Base-by-base conservation (phyloP, 2,888 invertebrate species). In the Calameuta filiformis region DNA sequence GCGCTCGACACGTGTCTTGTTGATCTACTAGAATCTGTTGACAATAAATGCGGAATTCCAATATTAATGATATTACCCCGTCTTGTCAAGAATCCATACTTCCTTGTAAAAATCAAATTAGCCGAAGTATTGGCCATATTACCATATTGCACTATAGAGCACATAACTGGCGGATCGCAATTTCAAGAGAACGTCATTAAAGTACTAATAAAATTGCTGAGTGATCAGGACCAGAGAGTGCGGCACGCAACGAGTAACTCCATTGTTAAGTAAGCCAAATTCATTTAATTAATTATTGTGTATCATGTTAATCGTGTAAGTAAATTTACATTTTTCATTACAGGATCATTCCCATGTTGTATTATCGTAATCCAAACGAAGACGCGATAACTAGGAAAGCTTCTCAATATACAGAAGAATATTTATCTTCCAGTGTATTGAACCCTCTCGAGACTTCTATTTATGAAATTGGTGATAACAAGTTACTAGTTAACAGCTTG, bases 31-130 rank as follows among this genome's bases (percentile, higher is more conserved):
- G 93, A 94, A 87, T 96, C 96, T 75, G 90, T 93, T 11, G 94
- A 95, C 81, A 94, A 94, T 91, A 85, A 91, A 2, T 86, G 93
- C 15, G 92, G 94, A 4, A 90, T 94, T 31, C 92, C 93, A 23
- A 90, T 95, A 9, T 90, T 97, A 73, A 93, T 94, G 81, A 91
- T 93, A 33, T 91, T 97, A 11, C 93, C 96, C 12, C 91, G 92
- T 35, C 93, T 96, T 1, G 94, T 94, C 78, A 92, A 93, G 71
- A 97, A 97, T 90, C 94, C 95, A 0, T 98, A 98, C 91, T 98
- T 97, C 96, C 92, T 98, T 75, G 96, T 97, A 74, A 96, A 96
- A 92, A 96, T 97, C 9, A 94, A 95, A 89, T 89, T 96, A 81
- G 92, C 95, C 73, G 95, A 95, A 85, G 89, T 96, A 31, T 88